phyloP scores from a whole-genome alignment of 2,797 vertebrate genomes.

The Naso thynnoides region DNA sequence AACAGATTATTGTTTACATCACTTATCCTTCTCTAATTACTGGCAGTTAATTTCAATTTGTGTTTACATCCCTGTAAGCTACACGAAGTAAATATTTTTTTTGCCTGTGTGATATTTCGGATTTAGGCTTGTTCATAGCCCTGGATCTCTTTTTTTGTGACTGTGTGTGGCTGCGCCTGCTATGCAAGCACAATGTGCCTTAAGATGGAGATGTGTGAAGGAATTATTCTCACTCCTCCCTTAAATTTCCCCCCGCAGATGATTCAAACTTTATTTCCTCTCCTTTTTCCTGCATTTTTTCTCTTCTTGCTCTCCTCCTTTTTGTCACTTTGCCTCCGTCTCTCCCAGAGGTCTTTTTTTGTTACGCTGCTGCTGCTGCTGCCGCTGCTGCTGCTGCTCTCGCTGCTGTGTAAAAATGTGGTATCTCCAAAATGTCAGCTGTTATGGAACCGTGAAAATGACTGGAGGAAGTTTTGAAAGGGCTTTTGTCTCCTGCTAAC shows the following conservation, averaged over 20 bases:
- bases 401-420: slow-evolving; percentile 13
- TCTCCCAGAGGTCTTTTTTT: slow-evolving; percentile 28
- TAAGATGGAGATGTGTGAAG: slow-evolving; percentile 2
- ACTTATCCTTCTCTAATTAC: not conserved
- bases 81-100: not conserved
- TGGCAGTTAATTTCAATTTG: not conserved
- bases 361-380: not conserved
- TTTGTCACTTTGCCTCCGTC: slow-evolving; percentile 26
- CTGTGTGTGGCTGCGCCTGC: slow-evolving; percentile 2
- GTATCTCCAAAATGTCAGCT: slow-evolving; percentile 48
- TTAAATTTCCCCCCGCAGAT: slow-evolving; percentile 37
- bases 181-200: slow-evolving; percentile 10
- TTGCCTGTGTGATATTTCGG: not conserved
- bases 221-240: slow-evolving; percentile 26
- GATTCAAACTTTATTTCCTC: slow-evolving; percentile 14
- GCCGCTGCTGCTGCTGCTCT: slow-evolving; percentile 6
- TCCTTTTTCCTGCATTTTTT: slow-evolving; percentile 5
- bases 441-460: slow-evolving; percentile 41
- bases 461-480: slow-evolving; percentile 16
- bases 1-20: not conserved
- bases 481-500: slow-evolving; percentile 20
- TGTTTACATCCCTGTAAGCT: not conserved
- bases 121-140: not conserved
- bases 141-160: not conserved
- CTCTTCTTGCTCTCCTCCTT: slow-evolving; percentile 21